phyloP scores from a whole-genome alignment of 2,888 invertebrate genomes.

The Drosophila quinaria region DNA sequence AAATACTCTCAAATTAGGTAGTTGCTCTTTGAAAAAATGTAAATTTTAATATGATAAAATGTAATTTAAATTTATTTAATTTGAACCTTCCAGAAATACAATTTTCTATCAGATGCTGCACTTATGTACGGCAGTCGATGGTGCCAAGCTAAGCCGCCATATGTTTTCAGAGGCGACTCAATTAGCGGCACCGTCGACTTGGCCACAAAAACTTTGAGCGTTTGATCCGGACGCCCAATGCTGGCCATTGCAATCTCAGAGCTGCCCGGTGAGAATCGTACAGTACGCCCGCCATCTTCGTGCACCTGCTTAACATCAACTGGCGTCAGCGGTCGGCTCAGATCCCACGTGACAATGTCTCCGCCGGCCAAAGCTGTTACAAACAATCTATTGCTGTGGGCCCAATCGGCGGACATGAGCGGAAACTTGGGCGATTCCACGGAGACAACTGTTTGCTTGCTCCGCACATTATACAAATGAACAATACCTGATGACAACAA shows the following conservation, averaged over 20 bases:
- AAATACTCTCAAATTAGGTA: neutral
- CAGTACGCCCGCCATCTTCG: conserved; percentile 88
- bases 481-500: conserved; percentile 86
- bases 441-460: conserved; percentile 89
- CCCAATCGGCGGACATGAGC: conserved; percentile 90
- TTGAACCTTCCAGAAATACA: conserved; percentile 88
- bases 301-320: conserved; percentile 88
- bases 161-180: conserved; percentile 87
- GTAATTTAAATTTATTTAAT: conserved; percentile 47
- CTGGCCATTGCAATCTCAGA: conserved; percentile 89
- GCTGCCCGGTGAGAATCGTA: conserved; percentile 88
- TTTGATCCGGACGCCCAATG: conserved; percentile 89
- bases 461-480: conserved; percentile 90
- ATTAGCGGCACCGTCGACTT: conserved; percentile 87
- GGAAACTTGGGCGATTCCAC: conserved; percentile 88
- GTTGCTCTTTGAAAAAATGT: neutral
- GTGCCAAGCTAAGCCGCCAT: conserved; percentile 89
- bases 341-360: conserved; percentile 90
- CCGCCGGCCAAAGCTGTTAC: conserved; percentile 89
- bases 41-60: neutral
- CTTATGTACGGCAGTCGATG: conserved; percentile 88
- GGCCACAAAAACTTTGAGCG: conserved; percentile 88
- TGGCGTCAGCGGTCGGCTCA: conserved; percentile 88
- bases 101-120: conserved; percentile 87
- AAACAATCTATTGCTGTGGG: conserved; percentile 87